Percentiles rank a stretch among this genome's conserved stretches.
Conservation (phyloP, 1,140 invertebrate genomes). For the Lepidurus apus region DNA sequence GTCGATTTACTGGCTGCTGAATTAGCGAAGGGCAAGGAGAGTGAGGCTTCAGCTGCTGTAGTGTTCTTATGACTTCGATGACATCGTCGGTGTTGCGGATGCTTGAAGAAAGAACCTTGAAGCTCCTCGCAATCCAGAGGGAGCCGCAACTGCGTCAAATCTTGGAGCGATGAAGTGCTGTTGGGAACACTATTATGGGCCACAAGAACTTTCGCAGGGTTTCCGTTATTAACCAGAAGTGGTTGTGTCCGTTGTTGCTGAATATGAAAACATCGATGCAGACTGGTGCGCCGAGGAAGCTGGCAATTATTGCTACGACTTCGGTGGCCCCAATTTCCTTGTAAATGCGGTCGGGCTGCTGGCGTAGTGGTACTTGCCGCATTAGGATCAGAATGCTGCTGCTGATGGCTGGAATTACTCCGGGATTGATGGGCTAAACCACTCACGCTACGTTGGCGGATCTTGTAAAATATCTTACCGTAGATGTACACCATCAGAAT, state of each 20-base stretch:
- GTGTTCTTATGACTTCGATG: slow-evolving; percentile 4
- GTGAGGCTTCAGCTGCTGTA: neutral
- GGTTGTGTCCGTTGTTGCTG: neutral
- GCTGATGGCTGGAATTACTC: neutral
- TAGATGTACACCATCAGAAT: slow-evolving; percentile 53
- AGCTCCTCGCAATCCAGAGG: neutral
- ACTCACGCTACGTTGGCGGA: slow-evolving; percentile 48
- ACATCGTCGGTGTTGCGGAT: neutral
- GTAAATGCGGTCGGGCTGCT: neutral
- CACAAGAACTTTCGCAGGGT: neutral
- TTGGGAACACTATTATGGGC: neutral
- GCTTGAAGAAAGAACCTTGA: neutral
- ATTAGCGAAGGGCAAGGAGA: neutral
- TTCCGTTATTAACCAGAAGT: neutral
- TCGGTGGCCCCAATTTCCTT: slow-evolving; percentile 3
- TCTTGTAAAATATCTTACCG: slow-evolving; percentile 51
- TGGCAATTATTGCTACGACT: neutral
- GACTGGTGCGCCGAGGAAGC: slow-evolving; percentile 3
- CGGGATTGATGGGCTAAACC: slow-evolving; percentile 40
- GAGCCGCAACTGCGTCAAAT: neutral
- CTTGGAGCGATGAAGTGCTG: neutral
- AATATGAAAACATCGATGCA: neutral
- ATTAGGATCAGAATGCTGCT: neutral
- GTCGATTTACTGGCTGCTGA: neutral
- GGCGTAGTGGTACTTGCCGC: neutral